phyloP scores from a whole-genome alignment of 2,797 vertebrate species.

The Eulemur rubriventer region DNA sequence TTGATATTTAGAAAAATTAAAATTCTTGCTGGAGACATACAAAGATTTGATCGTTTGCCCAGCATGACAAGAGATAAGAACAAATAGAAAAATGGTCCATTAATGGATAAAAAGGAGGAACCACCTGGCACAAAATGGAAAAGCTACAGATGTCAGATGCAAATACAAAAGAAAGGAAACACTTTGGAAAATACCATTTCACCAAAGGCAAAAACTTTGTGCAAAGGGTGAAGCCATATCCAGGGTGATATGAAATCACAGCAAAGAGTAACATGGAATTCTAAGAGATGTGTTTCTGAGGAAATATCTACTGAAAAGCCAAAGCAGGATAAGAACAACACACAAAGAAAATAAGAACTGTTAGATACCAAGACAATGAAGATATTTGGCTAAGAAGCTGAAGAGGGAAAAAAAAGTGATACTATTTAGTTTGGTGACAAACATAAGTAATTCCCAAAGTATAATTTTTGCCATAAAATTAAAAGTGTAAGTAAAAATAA shows the following conservation, averaged over 20 bases:
- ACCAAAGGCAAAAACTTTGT: not conserved
- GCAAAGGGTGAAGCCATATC: not conserved
- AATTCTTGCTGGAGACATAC: not conserved
- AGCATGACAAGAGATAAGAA: not conserved
- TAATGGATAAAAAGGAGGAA: not conserved
- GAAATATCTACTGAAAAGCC: not conserved
- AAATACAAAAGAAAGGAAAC: not conserved
- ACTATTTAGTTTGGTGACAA: not conserved
- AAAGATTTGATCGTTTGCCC: not conserved
- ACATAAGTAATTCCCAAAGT: not conserved
- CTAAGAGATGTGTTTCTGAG: not conserved
- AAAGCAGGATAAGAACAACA: slow-evolving; percentile 6
- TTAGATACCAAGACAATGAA: not conserved
- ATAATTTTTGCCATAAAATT: slow-evolving; percentile 38
- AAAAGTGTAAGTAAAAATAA: slow-evolving; percentile 22
- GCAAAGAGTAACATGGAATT: not conserved
- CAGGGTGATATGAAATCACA: not conserved
- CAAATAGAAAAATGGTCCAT: not conserved
- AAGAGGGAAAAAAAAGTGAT: not conserved
- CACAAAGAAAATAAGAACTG: not conserved
- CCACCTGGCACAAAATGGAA: not conserved
- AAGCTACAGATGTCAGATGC: not conserved
- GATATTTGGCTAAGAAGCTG: not conserved
- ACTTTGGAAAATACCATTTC: not conserved
- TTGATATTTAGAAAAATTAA: slow-evolving; percentile 10